These are phyloP conservation scores for Acanthornis magna DNA, from an alignment of 2,797 vertebrate genomes.

Conservation along the genomic window DNA sequence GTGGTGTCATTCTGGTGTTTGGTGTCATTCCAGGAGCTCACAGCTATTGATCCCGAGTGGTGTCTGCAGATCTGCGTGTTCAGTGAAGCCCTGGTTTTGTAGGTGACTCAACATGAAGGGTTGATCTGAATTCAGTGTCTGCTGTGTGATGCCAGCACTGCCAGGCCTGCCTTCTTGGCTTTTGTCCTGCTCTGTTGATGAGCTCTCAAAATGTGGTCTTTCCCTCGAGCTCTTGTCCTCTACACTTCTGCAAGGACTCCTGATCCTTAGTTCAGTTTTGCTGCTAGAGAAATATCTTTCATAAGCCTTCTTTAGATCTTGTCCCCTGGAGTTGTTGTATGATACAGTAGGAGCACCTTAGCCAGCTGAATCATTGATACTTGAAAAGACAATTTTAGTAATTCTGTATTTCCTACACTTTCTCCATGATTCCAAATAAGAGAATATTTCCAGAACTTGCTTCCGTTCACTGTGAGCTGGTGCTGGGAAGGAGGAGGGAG, in stretches of 20 bases:
- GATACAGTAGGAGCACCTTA: background rate
- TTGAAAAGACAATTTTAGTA: background rate
- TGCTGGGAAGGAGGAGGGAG: background rate
- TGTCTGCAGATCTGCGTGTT: background rate
- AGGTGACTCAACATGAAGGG: background rate
- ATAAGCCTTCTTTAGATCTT: background rate
- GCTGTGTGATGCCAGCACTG: background rate
- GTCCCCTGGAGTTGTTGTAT: background rate
- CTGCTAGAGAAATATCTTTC: background rate
- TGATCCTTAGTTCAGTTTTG: background rate
- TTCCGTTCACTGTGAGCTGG: background rate
- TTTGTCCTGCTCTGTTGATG: conserved; percentile 6
- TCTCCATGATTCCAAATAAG: background rate
- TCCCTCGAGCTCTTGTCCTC: conserved; percentile 35
- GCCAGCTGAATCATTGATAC: background rate
- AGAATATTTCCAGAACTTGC: background rate
- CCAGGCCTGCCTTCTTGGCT: conserved; percentile 9
- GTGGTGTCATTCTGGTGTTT: background rate
- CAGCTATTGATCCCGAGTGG: background rate
- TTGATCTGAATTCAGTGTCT: background rate
- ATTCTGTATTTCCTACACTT: background rate
- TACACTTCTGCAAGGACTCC: background rate
- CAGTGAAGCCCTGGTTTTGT: background rate
- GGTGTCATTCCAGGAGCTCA: background rate
- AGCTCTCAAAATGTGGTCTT: conserved; percentile 4